Evolutionary conservation across 2,888 invertebrate genomes (phyloP).

Genomic region (Arrhopalites spinosus): DNA sequence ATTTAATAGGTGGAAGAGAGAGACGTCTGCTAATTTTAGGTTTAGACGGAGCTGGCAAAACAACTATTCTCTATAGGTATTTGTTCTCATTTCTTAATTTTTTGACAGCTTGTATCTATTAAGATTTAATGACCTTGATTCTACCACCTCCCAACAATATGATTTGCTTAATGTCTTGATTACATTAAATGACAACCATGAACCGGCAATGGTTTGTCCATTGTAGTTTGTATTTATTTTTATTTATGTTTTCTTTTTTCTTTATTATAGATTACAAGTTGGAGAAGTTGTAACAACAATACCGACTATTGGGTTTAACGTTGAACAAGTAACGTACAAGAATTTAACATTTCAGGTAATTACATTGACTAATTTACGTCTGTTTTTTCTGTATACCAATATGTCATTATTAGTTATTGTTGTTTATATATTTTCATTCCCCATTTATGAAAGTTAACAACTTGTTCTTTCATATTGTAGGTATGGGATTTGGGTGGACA

Average conservation of each 20-base stretch:
- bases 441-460: background rate
- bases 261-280: slow-evolving; percentile 77
- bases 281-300: slow-evolving; percentile 94
- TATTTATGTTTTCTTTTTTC: background rate
- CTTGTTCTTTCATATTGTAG: slow-evolving; percentile 19
- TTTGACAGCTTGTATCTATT: background rate
- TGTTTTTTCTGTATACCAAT: slow-evolving; percentile 55
- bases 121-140: background rate
- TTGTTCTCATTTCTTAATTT: slow-evolving; percentile 8
- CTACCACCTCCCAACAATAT: background rate
- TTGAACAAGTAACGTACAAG: slow-evolving; percentile 98
- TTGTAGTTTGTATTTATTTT: too few species aligned
- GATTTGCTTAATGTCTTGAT: background rate
- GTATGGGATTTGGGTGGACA: slow-evolving; percentile 98
- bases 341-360: slow-evolving; percentile 96
- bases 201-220: too few species aligned
- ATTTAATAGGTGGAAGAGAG: slow-evolving; percentile 93
- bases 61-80: slow-evolving; percentile 91
- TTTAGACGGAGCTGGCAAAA: slow-evolving; percentile 98
- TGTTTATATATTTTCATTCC: background rate
- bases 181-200: too few species aligned
- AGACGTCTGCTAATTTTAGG: slow-evolving; percentile 98
- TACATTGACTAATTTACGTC: too few species aligned
- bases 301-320: slow-evolving; percentile 98
- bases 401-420: background rate